Evolutionary conservation across 1,140 invertebrate species (phyloP).

Genomic region (Dolichoris vasculosae): DNA sequence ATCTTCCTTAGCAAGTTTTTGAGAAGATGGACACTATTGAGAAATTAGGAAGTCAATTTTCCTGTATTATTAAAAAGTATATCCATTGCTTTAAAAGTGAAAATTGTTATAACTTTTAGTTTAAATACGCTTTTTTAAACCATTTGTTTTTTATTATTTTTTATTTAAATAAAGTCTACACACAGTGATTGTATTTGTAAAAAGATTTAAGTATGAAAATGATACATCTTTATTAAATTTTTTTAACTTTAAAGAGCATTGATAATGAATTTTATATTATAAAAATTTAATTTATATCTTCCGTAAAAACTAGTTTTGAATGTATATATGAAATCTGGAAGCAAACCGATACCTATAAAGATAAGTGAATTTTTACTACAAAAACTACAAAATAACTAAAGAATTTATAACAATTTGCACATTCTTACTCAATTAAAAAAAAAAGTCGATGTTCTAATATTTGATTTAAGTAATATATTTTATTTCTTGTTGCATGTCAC

Average conservation of each 20-base stretch:
- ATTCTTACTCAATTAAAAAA: neutral
- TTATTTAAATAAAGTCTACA: conserved; percentile 45
- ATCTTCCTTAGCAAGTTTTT: conserved; percentile 57
- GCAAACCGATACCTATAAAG: conserved; percentile 19
- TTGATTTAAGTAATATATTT: conserved; percentile 32
- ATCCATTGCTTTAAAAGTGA: conserved; percentile 56
- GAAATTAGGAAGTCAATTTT: conserved; percentile 49
- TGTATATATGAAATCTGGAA: conserved; percentile 44
- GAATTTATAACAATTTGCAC: conserved; percentile 18
- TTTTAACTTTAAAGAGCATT: conserved; percentile 49
- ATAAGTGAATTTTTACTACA: conserved; percentile 44
- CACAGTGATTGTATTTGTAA: conserved; percentile 46
- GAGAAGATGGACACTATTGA: conserved; percentile 50
- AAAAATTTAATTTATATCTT: conserved; percentile 47
- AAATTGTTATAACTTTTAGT: conserved; percentile 49
- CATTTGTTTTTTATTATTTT: conserved; percentile 9
- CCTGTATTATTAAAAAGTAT: conserved; percentile 47
- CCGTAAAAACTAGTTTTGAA: conserved; percentile 38
- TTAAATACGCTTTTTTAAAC: conserved; percentile 47
- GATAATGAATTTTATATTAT: conserved; percentile 40
- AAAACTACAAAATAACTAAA: conserved; percentile 25
- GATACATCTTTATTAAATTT: conserved; percentile 40
- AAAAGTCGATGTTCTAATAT: conserved; percentile 39
- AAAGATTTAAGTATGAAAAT: conserved; percentile 43
- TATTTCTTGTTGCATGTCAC: conserved; percentile 30